Base-by-base conservation (phyloP, 2,888 invertebrate genomes). In the Dolomedes plantarius region DNA sequence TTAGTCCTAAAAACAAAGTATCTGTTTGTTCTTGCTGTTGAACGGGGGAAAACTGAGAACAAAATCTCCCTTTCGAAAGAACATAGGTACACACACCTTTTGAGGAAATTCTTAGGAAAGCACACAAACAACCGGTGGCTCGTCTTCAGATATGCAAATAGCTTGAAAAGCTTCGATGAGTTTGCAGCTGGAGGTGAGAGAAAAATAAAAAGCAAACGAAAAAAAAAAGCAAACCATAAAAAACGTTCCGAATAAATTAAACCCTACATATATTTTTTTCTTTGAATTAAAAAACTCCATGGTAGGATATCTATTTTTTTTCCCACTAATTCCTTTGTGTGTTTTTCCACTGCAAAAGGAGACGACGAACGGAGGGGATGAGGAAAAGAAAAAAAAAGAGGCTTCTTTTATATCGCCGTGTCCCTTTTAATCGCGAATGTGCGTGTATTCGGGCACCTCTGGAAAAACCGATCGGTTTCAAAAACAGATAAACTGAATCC, bases 241-340 rank as follows among this genome's bases (percentile, higher is more conserved):
- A 68, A 85, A 77, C 67, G 62, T 50, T 16, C 32, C 46, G 83
- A 65, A 85, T 85, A 85, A 85, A 85, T 85, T 85, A 85, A 85
- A 85, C 67, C 69, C 36, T 13, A 56, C 41, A 75, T 41, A 39
- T 71, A 71, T 64, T 32, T 50, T n/a, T 31, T 36, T 75, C 39
- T 67, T 50, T 65, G 46, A 56, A 65, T 36, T 32, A 56, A n/a
- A 28, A 64, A 74, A 29, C 28, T 50, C 74, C 36, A 32, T 64
- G 5, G 74, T 36, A 50, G 74, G 19, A 64, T 36, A 64, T 74
- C 36, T 64, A 36, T 64, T 39, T 74, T 19, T 67, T 29, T 67
- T 19, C 46, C 27, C 72, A 67, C 83, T 85, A 85, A 85, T 85
- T 85, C 83, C 41, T 85, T 85, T 85, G 83, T 85, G 39, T 85